Conservation (phyloP, 2,797 vertebrate species). For the Psittacula echo region DNA sequence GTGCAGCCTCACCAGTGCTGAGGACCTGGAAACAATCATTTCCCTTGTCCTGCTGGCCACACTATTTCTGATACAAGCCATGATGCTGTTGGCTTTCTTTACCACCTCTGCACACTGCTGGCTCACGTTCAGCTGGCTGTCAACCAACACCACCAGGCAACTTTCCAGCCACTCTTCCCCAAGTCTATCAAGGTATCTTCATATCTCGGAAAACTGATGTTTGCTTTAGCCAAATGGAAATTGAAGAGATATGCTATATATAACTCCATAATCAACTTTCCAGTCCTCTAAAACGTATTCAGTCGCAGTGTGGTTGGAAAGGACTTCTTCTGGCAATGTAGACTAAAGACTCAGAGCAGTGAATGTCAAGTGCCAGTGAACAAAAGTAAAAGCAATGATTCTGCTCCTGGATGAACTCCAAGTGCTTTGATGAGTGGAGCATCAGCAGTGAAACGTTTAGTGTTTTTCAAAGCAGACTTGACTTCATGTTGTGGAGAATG, state of each 20-base stretch:
- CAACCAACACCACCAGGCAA: accelerated
- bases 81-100: not conserved
- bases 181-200: not conserved
- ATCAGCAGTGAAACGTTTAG: not conserved
- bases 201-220: not conserved
- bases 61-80: not conserved
- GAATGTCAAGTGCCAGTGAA: slow-evolving; percentile 41
- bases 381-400: slow-evolving; percentile 38
- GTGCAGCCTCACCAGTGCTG: not conserved
- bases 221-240: not conserved
- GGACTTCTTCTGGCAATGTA: not conserved
- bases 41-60: not conserved
- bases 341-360: not conserved
- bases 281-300: not conserved
- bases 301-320: not conserved
- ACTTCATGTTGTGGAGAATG: not conserved
- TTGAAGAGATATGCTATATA: not conserved
- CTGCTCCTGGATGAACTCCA: slow-evolving; percentile 37
- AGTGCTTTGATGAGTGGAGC: not conserved
- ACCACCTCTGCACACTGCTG: not conserved
- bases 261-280: not conserved
- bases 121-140: not conserved
- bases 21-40: not conserved
- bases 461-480: not conserved
- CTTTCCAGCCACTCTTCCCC: not conserved